Percentiles rank a stretch among this genome's conserved stretches.
Conservation (phyloP, 1,140 invertebrate genomes). For the Mactra quadrangularis region DNA sequence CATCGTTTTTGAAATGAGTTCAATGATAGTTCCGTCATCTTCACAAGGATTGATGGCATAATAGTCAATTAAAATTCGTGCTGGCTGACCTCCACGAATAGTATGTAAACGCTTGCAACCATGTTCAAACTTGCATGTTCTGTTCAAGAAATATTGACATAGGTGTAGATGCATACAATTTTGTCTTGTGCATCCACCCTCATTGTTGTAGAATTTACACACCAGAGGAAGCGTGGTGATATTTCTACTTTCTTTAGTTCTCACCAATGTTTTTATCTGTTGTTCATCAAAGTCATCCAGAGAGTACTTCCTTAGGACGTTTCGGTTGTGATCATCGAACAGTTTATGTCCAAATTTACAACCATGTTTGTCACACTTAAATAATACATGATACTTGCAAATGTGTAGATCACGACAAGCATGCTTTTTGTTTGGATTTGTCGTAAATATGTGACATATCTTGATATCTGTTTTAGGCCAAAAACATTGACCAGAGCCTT, state of each 20-base stretch:
- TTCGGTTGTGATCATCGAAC: neutral
- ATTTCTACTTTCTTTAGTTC: neutral
- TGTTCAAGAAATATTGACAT: slow-evolving; percentile 4
- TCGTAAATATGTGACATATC: neutral
- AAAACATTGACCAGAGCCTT: too few relatives aligned
- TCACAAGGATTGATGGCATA: too few relatives aligned
- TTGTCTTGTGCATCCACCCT: neutral
- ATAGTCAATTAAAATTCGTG: too few relatives aligned
- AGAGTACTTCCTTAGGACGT: neutral
- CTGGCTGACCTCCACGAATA: neutral
- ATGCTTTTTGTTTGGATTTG: neutral
- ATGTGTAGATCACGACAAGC: neutral
- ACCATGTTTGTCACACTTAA: neutral
- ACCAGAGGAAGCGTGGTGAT: slow-evolving; percentile 3
- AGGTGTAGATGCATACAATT: slow-evolving; percentile 19
- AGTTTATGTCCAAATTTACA: slow-evolving; percentile 8
- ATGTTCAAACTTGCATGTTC: slow-evolving; percentile 8
- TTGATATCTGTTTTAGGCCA: neutral
- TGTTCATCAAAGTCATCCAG: neutral
- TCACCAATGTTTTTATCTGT: neutral
- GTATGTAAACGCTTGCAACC: slow-evolving; percentile 10
- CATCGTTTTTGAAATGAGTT: too few relatives aligned
- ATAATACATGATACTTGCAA: neutral
- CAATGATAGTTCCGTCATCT: too few relatives aligned
- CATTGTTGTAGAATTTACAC: slow-evolving; percentile 44